Evolutionary conservation across 2,113 vertebrate species (phyloP).

Genomic region (Seriola rivoliana): DNA sequence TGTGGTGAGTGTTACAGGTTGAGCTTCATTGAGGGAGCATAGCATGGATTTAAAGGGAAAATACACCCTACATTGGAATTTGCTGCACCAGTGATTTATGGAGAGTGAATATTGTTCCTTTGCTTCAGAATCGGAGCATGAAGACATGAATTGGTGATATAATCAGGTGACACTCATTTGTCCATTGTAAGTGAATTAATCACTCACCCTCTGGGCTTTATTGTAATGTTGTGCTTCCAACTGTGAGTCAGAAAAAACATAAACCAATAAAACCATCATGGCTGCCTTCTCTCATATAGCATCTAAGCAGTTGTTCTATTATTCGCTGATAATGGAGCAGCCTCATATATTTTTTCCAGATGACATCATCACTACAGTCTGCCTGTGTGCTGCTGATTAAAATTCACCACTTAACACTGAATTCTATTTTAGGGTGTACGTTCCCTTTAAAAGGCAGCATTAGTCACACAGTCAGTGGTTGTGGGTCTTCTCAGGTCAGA

Average conservation of each 20-base stretch:
- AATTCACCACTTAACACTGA: background rate
- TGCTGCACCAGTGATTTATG: background rate
- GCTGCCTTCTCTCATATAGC: background rate
- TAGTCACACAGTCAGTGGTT: constrained; percentile 8
- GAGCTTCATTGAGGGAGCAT: background rate
- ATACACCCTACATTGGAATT: background rate
- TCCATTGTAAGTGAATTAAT: constrained; percentile 4
- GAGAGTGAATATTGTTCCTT: background rate
- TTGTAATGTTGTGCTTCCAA: background rate
- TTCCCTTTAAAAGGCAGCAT: constrained; percentile 2
- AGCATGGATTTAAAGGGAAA: constrained; percentile 3
- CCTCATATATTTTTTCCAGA: background rate
- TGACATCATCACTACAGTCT: constrained; percentile 3
- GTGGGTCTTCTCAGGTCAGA: background rate
- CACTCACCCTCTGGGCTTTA: background rate
- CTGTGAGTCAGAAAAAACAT: constrained; percentile 12
- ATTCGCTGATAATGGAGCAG: background rate
- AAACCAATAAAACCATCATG: background rate
- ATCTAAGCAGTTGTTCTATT: background rate
- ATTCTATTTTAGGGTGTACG: background rate
- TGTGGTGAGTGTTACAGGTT: background rate
- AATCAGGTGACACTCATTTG: constrained; percentile 7
- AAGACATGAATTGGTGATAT: background rate
- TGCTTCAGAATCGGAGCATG: background rate
- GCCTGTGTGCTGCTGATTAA: background rate